These are phyloP conservation scores for Papilio polyxenes DNA, from an alignment of 1,140 invertebrate species.

Conservation along the genomic window DNA sequence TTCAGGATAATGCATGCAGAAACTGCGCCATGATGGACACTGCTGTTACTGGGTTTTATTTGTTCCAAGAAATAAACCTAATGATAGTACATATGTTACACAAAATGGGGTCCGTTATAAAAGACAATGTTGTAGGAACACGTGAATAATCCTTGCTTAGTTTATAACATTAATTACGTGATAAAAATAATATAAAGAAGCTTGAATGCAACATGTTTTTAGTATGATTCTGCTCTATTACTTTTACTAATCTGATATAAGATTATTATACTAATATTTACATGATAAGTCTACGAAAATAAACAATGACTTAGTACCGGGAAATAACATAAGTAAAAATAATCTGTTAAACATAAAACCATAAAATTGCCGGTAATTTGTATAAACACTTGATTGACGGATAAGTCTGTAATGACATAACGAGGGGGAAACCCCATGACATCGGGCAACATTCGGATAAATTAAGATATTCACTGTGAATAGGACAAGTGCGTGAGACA, in stretches of 20 bases:
- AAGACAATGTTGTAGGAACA: too few species aligned
- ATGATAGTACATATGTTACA: too few species aligned
- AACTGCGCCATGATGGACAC: neutral
- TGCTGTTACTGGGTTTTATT: neutral
- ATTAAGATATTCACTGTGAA: neutral
- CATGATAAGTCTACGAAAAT: neutral
- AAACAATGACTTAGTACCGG: neutral
- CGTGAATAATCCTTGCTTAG: too few species aligned
- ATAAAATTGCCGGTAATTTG: slow-evolving; percentile 9
- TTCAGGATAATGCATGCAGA: neutral
- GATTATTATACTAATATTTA: neutral
- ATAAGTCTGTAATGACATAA: slow-evolving; percentile 6
- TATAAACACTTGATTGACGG: slow-evolving; percentile 18
- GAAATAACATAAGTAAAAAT: neutral
- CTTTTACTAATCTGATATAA: neutral
- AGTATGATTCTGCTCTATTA: too few species aligned
- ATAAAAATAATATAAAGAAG: too few species aligned
- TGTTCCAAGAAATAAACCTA: too few species aligned
- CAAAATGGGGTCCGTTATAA: too few species aligned
- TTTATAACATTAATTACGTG: too few species aligned
- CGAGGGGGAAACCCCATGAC: neutral
- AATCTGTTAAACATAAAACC: neutral
- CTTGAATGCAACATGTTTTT: neutral
- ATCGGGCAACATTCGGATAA: neutral
- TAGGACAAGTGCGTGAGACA: neutral